phyloP scores from a whole-genome alignment of 2,888 invertebrate species.

The Brachyptera risi region DNA sequence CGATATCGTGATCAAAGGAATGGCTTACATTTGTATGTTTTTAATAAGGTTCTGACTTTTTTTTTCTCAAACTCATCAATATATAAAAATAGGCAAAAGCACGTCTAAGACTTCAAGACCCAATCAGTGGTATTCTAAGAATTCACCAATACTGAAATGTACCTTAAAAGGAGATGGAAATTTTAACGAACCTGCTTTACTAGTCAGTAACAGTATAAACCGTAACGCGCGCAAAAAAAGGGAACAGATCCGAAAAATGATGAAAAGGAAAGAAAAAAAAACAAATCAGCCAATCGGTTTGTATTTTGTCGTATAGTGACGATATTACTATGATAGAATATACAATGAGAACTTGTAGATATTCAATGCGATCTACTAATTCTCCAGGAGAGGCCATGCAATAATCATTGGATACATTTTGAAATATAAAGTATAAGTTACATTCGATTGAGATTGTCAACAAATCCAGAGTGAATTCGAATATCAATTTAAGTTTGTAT shows the following conservation, averaged over 20 bases:
- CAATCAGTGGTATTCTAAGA: neutral
- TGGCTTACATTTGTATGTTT: conserved; percentile 6
- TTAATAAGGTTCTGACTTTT: neutral
- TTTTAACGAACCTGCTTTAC: conserved; percentile 12
- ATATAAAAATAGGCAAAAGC: neutral
- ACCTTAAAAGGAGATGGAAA: conserved; percentile 15
- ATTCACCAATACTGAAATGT: conserved; percentile 2
- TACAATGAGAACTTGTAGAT: too few relatives aligned
- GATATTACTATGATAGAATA: neutral
- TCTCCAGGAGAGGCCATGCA: too few relatives aligned
- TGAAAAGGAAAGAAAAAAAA: neutral
- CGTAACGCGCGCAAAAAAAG: neutral
- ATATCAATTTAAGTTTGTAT: too few relatives aligned
- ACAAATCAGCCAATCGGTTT: conserved; percentile 4
- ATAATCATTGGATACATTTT: too few relatives aligned
- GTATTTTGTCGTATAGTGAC: neutral
- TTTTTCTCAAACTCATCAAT: too few relatives aligned
- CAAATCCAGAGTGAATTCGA: too few relatives aligned
- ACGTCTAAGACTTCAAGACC: neutral
- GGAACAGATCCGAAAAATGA: neutral
- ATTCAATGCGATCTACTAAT: too few relatives aligned
- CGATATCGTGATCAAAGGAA: too few relatives aligned
- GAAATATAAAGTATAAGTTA: too few relatives aligned
- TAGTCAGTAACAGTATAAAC: too few relatives aligned
- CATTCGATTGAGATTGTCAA: too few relatives aligned